Conservation (phyloP, 2,113 vertebrate species). For the Alligator mississippiensis region DNA sequence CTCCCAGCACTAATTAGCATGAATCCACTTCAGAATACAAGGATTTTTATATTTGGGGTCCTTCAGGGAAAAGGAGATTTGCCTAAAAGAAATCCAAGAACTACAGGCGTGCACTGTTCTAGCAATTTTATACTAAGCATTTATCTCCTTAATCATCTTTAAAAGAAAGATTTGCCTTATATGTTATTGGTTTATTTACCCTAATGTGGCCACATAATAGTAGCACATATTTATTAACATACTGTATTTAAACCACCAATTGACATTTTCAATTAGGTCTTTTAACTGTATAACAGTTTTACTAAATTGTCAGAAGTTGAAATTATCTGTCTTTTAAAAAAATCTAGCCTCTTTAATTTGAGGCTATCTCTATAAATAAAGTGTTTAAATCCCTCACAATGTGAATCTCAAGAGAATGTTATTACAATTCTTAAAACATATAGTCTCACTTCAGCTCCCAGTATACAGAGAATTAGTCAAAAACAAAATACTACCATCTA, state of each 20-base stretch:
- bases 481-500: conserved; percentile 24
- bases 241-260: conserved; percentile 18
- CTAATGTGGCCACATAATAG: not conserved
- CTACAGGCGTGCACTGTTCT: not conserved
- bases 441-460: conserved; percentile 23
- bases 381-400: conserved; percentile 12
- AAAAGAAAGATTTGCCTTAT: not conserved
- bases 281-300: conserved; percentile 19
- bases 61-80: not conserved
- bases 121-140: not conserved
- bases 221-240: not conserved
- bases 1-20: not conserved
- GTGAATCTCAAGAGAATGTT: conserved; percentile 30
- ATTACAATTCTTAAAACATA: conserved; percentile 58
- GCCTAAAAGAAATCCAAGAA: not conserved
- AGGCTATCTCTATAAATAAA: not conserved
- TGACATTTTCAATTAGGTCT: conserved; percentile 12
- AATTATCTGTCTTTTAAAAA: conserved; percentile 51
- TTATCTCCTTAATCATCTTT: not conserved
- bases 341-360: conserved; percentile 47
- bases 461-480: conserved; percentile 36
- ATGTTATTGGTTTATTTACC: not conserved
- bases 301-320: conserved; percentile 23
- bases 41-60: not conserved
- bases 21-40: not conserved